Percentiles rank a stretch among this genome's conserved stretches.
Evolutionary conservation across 2,113 vertebrate genomes (phyloP).

Genomic region (Rhynchopsitta pachyrhyncha): DNA sequence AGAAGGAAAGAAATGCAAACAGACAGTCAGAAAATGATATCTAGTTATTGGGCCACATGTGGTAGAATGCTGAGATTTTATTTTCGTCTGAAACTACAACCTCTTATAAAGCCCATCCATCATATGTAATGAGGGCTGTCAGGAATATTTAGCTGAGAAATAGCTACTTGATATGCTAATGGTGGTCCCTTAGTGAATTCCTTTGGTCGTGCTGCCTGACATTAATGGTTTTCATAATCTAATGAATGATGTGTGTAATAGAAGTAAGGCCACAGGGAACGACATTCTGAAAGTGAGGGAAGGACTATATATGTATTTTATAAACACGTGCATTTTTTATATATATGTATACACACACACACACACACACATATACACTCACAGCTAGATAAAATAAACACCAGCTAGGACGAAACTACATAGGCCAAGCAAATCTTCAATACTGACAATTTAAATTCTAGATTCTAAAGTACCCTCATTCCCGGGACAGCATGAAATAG

Average conservation of each 20-base stretch:
- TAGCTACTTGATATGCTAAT: constrained; percentile 91
- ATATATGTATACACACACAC: not conserved
- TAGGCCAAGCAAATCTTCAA: not conserved
- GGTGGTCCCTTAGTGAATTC: constrained; percentile 85
- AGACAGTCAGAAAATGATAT: constrained; percentile 66
- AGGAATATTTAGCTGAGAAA: constrained; percentile 89
- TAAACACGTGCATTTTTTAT: constrained; percentile 43
- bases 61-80: constrained; percentile 73
- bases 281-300: constrained; percentile 56
- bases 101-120: constrained; percentile 89
- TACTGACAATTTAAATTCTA: not conserved
- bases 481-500: not conserved
- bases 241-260: constrained; percentile 91
- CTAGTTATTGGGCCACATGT: constrained; percentile 56
- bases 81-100: constrained; percentile 80
- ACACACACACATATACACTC: not conserved
- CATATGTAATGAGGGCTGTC: constrained; percentile 89
- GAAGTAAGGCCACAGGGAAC: constrained; percentile 80
- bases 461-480: not conserved
- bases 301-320: constrained; percentile 44
- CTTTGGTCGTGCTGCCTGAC: constrained; percentile 87
- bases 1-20: constrained; percentile 39
- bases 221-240: constrained; percentile 94
- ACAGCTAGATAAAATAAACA: not conserved
- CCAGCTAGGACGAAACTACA: not conserved